Percentiles rank a stretch among this genome's conserved stretches.
phyloP scores from a whole-genome alignment of 2,113 vertebrate species.

The human (Homo sapiens) region GRCh38 chrX:136416001-136416500 shows the following conservation, averaged over 20 bases:
- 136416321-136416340: neutral
- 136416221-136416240: neutral
- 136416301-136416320: neutral
- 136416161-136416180: neutral
- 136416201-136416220: neutral
- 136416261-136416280: neutral
- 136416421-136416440: neutral
- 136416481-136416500: conserved; percentile 38
- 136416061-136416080: conserved; percentile 18
- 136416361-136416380: neutral
- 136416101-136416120: neutral
- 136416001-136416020: neutral
- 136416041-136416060: neutral
- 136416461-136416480: neutral
- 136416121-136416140: neutral
- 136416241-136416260: neutral
- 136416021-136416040: neutral
- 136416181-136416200: neutral
- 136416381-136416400: neutral
- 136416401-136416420: neutral
- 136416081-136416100: neutral
- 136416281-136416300: neutral
- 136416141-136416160: neutral
- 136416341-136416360: conserved; percentile 27
- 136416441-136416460: conserved; percentile 73